phyloP scores from a whole-genome alignment of 2,888 invertebrate genomes.

The Leptopilina syphax region DNA sequence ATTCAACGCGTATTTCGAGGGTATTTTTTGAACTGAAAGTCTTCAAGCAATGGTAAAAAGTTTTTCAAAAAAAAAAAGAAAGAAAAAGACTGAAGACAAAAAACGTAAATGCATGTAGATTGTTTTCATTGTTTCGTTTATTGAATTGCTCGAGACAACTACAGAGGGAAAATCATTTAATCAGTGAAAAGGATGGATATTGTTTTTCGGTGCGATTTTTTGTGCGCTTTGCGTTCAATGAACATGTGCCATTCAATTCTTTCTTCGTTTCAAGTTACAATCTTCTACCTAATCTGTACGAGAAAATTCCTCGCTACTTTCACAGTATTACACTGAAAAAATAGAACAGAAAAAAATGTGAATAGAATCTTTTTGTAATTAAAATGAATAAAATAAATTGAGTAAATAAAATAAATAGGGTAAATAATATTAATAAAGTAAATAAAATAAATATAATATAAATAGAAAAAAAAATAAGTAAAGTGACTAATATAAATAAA shows the following conservation, averaged over 20 bases:
- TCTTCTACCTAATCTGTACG: not conserved
- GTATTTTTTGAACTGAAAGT: not conserved
- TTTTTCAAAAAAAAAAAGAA: not conserved
- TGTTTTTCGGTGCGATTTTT: not conserved
- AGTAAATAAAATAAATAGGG: not conserved
- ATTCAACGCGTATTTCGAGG: not conserved
- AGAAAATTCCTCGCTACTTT: not conserved
- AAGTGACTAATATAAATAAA: too few species aligned
- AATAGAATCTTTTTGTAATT: not conserved
- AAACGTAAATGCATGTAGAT: not conserved
- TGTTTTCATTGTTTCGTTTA: slow-evolving; percentile 19
- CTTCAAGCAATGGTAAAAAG: not conserved
- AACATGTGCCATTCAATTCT: slow-evolving; percentile 8
- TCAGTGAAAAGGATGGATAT: slow-evolving; percentile 3
- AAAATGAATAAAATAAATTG: not conserved
- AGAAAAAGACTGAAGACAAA: too few species aligned
- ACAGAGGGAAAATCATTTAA: slow-evolving; percentile 22
- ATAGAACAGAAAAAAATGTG: not conserved
- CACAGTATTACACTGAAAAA: not conserved
- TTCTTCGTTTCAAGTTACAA: not conserved
- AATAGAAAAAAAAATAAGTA: too few species aligned
- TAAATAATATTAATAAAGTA: too few species aligned
- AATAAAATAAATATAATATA: too few species aligned
- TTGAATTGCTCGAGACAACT: slow-evolving; percentile 21
- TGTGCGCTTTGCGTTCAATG: not conserved